These are phyloP conservation scores for Argyresthia albistria DNA, from an alignment of 2,888 invertebrate species.

Conservation along the genomic window DNA sequence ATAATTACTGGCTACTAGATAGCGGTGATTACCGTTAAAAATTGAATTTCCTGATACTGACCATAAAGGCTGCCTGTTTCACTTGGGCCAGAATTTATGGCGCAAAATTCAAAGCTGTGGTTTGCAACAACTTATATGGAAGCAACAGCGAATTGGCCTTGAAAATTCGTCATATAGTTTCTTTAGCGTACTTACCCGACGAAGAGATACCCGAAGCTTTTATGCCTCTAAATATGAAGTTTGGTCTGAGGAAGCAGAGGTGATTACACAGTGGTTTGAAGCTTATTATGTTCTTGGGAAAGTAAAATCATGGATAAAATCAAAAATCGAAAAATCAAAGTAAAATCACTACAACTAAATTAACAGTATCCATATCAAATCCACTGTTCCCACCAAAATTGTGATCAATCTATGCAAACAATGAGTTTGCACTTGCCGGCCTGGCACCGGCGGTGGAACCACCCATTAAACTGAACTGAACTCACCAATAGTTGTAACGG, in stretches of 20 bases:
- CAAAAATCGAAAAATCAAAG: neutral
- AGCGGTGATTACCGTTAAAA: constrained; percentile 5
- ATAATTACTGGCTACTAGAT: constrained; percentile 7
- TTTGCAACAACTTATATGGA: neutral
- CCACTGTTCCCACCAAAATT: neutral
- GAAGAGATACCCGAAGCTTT: constrained; percentile 8
- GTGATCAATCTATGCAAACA: neutral
- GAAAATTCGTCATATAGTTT: constrained; percentile 6
- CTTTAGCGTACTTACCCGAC: constrained; percentile 4
- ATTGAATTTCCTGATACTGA: constrained; percentile 2
- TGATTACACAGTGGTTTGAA: neutral
- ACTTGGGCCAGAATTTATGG: constrained; percentile 9
- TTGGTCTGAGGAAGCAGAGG: constrained; percentile 3
- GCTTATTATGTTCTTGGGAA: neutral
- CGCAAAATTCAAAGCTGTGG: constrained; percentile 5
- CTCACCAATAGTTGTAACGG: neutral
- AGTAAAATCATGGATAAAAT: neutral
- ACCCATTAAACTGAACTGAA: no score
- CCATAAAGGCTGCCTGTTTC: constrained; percentile 6
- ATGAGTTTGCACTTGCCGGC: neutral
- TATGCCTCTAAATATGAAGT: neutral
- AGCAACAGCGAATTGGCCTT: constrained; percentile 2
- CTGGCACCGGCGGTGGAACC: neutral
- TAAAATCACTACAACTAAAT: neutral
- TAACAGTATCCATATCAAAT: neutral